Base-by-base conservation (phyloP, 2,888 invertebrate species). In the Apomyelois bistriatella region DNA sequence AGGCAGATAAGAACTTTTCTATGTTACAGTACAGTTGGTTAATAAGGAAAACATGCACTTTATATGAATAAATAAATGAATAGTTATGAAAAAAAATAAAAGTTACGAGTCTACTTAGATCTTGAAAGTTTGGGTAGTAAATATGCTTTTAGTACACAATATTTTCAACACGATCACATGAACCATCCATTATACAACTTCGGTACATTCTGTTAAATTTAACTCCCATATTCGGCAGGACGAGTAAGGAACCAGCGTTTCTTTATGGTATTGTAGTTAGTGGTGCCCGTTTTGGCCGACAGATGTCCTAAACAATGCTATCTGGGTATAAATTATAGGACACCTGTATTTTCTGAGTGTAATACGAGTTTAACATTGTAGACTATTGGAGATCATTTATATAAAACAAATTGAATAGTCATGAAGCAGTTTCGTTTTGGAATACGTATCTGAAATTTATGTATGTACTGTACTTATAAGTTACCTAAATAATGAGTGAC, bases 181-280 rank as follows among this genome's bases (percentile, higher is more conserved):
- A 22, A 22, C 22, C 22, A 22, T 22, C 22, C 22, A 22, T 22
- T 22, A 22, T 22, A 22, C 22, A 22, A 28, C 22, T n/a, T 42
- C n/a, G 36, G 12, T 43, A 22, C 28, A 43, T 37, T 16, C 47
- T 16, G 17, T 47, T 40, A 50, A 30, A 50, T 50, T 32, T 40
- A 48, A 36, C 32, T 38, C 13, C 49, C 40, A 32, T 40, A 50
- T 30, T 28, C 16, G 49, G 49, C 42, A 54, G 43, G 52, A 30
- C 41, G 28, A 22, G 48, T 48, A 48, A 40, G 40, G 41, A 50
- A 28, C 52, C 49, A 16, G 40, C 52, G 52, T 59, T 66, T 64
- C 58, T 69, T 65, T 72, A 72, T 67, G 65, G 72, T 64, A 70
- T 68, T 70, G 71, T 71, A 66, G 66, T 66, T 64, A 64, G 66